These are phyloP conservation scores for Heliangelus exortis DNA, from an alignment of 2,797 vertebrate species.

Conservation along the genomic window DNA sequence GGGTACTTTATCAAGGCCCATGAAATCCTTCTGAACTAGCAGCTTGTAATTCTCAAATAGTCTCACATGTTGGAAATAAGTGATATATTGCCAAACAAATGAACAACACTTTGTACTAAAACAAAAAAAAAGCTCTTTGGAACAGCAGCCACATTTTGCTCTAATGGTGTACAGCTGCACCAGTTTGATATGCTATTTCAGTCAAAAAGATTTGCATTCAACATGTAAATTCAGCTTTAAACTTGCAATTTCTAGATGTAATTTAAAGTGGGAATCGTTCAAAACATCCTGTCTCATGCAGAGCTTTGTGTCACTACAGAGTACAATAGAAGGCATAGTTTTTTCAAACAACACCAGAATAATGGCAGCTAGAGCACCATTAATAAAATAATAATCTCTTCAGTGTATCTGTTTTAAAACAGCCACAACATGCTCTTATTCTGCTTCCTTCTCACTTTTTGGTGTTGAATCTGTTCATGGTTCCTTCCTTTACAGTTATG, in stretches of 20 bases:
- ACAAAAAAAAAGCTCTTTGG: background rate
- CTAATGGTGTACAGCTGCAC: slow-evolving; percentile 42
- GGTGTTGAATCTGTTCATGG: background rate
- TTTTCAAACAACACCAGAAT: slow-evolving; percentile 53
- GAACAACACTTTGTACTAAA: background rate
- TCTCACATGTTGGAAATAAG: background rate
- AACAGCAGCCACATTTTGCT: slow-evolving; percentile 29
- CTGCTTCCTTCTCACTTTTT: background rate
- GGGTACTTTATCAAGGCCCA: background rate
- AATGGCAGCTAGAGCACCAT: slow-evolving; percentile 16
- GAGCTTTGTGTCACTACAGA: slow-evolving; percentile 9
- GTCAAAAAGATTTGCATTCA: slow-evolving; percentile 39
- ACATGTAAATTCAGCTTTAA: slow-evolving; percentile 58
- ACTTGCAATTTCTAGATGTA: background rate
- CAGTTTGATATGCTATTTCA: slow-evolving; percentile 45
- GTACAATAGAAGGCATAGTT: background rate
- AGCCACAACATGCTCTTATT: background rate
- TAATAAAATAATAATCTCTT: slow-evolving; percentile 57
- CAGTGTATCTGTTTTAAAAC: background rate
- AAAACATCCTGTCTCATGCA: slow-evolving; percentile 30
- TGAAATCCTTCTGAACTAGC: slow-evolving; percentile 1
- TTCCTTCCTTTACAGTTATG: background rate
- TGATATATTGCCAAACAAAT: slow-evolving; percentile 26
- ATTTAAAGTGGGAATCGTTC: slow-evolving; percentile 49
- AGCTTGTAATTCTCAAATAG: slow-evolving; percentile 29